Evolutionary conservation across 2,113 vertebrate genomes (phyloP), one percentile per base, ranked within the genome.

Genomic region (Benthochromis sp.): DNA sequence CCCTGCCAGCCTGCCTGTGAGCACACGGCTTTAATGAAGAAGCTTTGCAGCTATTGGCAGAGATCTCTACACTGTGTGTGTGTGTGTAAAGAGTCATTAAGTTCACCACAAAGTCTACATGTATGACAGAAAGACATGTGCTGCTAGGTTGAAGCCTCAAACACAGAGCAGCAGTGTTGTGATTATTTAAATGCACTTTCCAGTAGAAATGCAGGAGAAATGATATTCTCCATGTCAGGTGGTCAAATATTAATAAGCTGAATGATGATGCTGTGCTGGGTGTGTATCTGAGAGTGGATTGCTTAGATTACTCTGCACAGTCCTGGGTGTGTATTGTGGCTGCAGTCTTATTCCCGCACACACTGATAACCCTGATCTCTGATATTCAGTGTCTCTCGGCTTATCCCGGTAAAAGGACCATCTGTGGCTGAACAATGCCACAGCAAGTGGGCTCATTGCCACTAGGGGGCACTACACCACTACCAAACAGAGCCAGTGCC

Each of bases 381-480:
- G 73, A 71, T 89, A 82, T 54, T 54, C 40, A 69, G 81, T 82
- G 82, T 91, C 31, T 91, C 24, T 43, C 5, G 19, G 63, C 57
- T 84, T 54, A 73, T 54, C 87, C 63, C 29, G 85, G 82, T 66
- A 21, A 86, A 89, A 83, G 34, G 47, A 47, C 11, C 90, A 14
- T 85, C 86, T 88, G 73, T 89, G 86, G 93, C 88, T 92, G 88
- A 92, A 84, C 94, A 94, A 93, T 92, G 85, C 55, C 27, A 38
- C 53, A 83, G 31, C 81, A 50, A 36, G 81, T 24, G 17, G 24
- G 57, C 27, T 59, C 14, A 31, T 2, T 12, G 45, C 93, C 96
- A 96, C 92, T 61, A 95, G 96, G 96, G 95, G 96, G 94, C 96
- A 96, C 88, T 96, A 76, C 81, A 93, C 90, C 5, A 61, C 95